Base-by-base conservation (phyloP, 2,113 vertebrate genomes). In the Martes martes region DNA sequence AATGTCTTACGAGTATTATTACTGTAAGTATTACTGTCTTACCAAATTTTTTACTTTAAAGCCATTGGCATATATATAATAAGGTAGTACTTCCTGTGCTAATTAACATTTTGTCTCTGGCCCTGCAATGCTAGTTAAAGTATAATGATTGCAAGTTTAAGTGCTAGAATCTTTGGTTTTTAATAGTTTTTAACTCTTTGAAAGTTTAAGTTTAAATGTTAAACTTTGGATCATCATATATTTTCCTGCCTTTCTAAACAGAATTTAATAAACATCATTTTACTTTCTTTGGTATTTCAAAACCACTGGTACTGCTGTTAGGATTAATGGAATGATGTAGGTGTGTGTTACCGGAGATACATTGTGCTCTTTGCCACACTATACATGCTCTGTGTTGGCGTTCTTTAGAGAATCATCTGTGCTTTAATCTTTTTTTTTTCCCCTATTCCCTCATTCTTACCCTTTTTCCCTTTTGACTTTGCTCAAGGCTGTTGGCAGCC, bases 171-270 rank as follows among this genome's bases (percentile, higher is more conserved):
- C 26, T 67, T 84, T 74, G 24, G 15, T 52, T 76, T 50, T 76
- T 80, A 85, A 85, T 6, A 33, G 1, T 89, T 95, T 69, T 91
- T 87, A 95, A 74, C 28, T 67, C 67, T 88, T 45, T 10, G 69
- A 83, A 91, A 39, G 47, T 36, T 55, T 88, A 73, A 69, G 14
- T 69, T 52, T 82, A 87, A 57, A 55, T 87, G 80, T 73, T 91
- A 96, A 91, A n/a, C 45, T 84, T 93, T 94, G 13, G 11, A 11
- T 67, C 55, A 71, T 74, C 47, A 73, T 92, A 10, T 79, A 9
- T 73, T 94, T 96, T 78, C 26, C 33, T 94, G n/a, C 28, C 52
- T 97, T 96, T 21, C 76, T 86, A 73, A 83, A 74, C 59, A 86
- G 76, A 79, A 69, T 94, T 82, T 88, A 80, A 69, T 21, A 73